These are phyloP conservation scores for Otis tarda DNA, from an alignment of 2,113 vertebrate genomes.

Conservation along the genomic window DNA sequence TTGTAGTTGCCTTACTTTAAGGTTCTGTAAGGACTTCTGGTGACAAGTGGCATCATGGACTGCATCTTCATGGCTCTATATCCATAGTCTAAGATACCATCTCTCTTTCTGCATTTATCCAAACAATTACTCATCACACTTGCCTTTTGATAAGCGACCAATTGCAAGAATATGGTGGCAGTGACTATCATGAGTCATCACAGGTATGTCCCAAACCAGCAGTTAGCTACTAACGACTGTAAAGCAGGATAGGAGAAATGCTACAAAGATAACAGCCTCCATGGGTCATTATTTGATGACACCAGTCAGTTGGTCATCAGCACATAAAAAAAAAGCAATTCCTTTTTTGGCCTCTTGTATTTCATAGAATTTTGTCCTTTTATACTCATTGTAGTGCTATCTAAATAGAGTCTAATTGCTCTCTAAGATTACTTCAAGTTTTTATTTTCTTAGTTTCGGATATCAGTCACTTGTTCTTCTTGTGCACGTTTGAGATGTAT, in stretches of 20 bases:
- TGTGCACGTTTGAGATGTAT: neutral
- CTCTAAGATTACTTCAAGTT: neutral
- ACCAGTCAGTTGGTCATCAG: neutral
- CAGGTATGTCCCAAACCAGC: neutral
- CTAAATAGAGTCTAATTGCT: neutral
- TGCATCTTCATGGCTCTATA: neutral
- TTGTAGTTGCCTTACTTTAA: neutral
- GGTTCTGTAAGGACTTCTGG: neutral
- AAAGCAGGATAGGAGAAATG: neutral
- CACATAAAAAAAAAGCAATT: neutral
- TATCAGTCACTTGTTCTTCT: neutral
- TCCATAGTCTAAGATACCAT: rapidly evolving
- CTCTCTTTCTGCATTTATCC: neutral
- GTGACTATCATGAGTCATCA: neutral
- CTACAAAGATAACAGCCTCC: neutral
- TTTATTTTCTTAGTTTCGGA: neutral
- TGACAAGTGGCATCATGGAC: rapidly evolving
- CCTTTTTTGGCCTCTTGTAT: neutral
- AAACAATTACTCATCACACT: neutral
- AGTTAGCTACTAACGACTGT: too few species aligned
- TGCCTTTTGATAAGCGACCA: neutral
- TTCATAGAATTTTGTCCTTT: neutral
- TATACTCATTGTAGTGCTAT: neutral
- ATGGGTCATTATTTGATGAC: neutral
- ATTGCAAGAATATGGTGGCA: too few species aligned